phyloP scores from a whole-genome alignment of 2,113 vertebrate genomes.

The Xenus cinereus region DNA sequence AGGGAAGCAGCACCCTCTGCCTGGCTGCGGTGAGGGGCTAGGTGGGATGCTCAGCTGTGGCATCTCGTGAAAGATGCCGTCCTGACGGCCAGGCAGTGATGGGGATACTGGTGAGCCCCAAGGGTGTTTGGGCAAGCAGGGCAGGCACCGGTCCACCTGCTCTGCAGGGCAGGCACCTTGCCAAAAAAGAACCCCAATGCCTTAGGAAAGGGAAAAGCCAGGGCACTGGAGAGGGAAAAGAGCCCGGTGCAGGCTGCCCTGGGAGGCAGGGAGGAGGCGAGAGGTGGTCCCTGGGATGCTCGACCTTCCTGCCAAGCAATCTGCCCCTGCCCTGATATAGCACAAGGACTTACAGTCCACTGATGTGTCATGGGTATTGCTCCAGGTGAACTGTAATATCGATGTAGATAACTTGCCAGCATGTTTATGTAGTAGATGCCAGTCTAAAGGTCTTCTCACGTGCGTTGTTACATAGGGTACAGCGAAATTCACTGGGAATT shows the following conservation, averaged over 20 bases:
- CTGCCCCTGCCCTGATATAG: background rate
- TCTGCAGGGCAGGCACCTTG: background rate
- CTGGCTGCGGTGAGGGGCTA: background rate
- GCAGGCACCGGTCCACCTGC: background rate
- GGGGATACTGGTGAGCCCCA: background rate
- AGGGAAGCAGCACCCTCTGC: background rate
- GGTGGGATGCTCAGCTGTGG: accelerated
- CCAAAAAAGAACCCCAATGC: background rate
- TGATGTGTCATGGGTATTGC: background rate
- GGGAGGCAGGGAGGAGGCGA: background rate
- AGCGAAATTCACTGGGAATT: background rate
- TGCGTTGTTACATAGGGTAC: accelerated
- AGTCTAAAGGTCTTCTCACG: background rate
- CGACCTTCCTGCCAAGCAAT: background rate
- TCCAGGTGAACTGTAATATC: background rate
- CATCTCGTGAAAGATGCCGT: background rate
- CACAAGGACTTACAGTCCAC: background rate
- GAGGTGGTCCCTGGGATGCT: accelerated
- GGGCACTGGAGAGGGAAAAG: background rate
- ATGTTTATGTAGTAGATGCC: background rate
- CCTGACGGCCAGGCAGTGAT: accelerated
- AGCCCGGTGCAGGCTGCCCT: background rate
- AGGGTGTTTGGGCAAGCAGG: background rate
- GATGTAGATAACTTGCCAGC: background rate
- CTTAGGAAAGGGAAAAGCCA: background rate